Base-by-base conservation (phyloP, 1,140 invertebrate species). In the Drosophila chauvacae region DNA sequence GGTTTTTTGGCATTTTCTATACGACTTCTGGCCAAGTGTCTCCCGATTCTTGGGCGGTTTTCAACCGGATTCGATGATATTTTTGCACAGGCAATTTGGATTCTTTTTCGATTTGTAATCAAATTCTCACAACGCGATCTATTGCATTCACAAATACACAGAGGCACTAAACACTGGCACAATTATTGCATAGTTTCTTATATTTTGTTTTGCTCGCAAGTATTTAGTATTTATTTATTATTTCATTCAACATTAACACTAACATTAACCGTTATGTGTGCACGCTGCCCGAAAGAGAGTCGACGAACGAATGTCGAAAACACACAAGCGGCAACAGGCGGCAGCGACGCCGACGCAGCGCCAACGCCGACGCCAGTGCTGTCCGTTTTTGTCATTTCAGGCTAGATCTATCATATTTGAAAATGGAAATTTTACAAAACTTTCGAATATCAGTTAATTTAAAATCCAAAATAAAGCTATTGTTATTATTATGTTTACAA, bases 281-380 rank as follows among this genome's bases (percentile, higher is more conserved):
- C 78, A 61, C 47, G 62, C 45, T 62, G 80, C 60, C 82, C 82
- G 84, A 81, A 86, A 85, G 82, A 85, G 75, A 85, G 81, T 66
- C 78, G 80, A 71, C 58, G 78, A 86, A 75, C 70, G 62, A 85
- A 73, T 84, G 51, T 65, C 56, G 51, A 73, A 63, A 62, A 58
- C 63, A 58, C 63, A 60, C 37, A 59, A 77, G 57, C 72, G 75
- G 71, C 77, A 77, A 77, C 80, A 75, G 80, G 57, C 64, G 64
- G 59, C 72, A 81, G 59, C 77, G 35, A 60, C 57, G 26, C 42
- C 56, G 61, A 50, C 45, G 42, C 33, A 39, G 53, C 78, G 62
- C 35, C 55, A 70, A 82, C 80, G 80, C 56, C 75, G 63, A 74
- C 69, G 70, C 20, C 47, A 48, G 23, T 48, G 47, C 2, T 48